Conservation (phyloP, 2,797 vertebrate genomes). For the Centropyge bicolor region DNA sequence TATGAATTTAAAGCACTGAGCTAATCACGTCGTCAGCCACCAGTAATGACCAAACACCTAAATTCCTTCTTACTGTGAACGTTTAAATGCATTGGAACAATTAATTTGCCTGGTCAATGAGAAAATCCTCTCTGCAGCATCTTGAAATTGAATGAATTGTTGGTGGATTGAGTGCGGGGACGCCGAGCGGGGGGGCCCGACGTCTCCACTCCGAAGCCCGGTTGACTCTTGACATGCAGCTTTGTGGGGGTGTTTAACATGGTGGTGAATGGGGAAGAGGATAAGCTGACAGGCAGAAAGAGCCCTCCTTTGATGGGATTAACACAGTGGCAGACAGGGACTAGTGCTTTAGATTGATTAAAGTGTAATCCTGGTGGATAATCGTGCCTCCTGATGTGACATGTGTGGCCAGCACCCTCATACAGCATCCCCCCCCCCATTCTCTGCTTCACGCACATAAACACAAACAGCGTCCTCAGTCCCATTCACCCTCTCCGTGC, state of each 20-base stretch:
- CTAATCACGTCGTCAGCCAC: conserved; percentile 16
- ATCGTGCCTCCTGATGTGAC: conserved; percentile 79
- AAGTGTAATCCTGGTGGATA: conserved; percentile 83
- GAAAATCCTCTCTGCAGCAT: conserved; percentile 42
- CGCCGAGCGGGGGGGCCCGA: conserved; percentile 19
- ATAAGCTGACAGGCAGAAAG: conserved; percentile 78
- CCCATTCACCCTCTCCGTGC: conserved; percentile 15
- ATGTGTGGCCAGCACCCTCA: conserved; percentile 64
- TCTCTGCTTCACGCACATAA: conserved; percentile 22
- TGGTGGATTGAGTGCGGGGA: conserved; percentile 31
- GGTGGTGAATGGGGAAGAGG: conserved; percentile 71
- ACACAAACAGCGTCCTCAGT: conserved; percentile 42
- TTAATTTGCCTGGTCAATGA: conserved; percentile 50
- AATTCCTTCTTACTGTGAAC: conserved; percentile 7
- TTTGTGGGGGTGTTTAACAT: conserved; percentile 70
- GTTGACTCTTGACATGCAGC: conserved; percentile 73
- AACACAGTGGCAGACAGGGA: conserved; percentile 76
- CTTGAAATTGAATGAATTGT: conserved; percentile 58
- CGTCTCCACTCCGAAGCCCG: conserved; percentile 21
- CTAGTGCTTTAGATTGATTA: conserved; percentile 83
- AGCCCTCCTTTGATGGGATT: conserved; percentile 79
- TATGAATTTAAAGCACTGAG: conserved; percentile 14
- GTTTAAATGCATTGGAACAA: conserved; percentile 29
- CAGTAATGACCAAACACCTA: not conserved
- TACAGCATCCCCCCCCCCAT: conserved; percentile 15